These are phyloP conservation scores for Lacanobia oleracea DNA, from an alignment of 2,888 invertebrate genomes.

Conservation along the genomic window DNA sequence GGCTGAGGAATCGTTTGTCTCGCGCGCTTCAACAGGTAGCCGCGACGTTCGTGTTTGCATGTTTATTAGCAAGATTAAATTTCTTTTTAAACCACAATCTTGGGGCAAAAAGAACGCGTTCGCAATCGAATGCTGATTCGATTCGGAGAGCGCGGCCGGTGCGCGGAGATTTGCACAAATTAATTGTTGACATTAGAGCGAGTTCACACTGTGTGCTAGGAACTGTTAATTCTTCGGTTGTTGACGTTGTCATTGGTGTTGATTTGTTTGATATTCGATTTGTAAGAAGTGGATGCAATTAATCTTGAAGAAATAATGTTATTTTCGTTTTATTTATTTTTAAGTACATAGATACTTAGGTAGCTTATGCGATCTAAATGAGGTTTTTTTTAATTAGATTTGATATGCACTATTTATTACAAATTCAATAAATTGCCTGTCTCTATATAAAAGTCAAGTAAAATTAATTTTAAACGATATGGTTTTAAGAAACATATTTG, in stretches of 20 bases:
- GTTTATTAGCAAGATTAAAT: constrained; percentile 90
- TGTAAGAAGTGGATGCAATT: constrained; percentile 19
- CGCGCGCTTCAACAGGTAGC: constrained; percentile 90
- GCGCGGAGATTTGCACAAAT: constrained; percentile 64
- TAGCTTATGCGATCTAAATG: too few species aligned
- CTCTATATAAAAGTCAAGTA: too few species aligned
- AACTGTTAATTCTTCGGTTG: constrained; percentile 19
- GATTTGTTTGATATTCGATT: constrained; percentile 39
- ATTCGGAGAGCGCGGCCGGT: constrained; percentile 71
- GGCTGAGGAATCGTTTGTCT: constrained; percentile 83
- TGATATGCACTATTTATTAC: too few species aligned
- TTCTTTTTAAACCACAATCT: constrained; percentile 87
- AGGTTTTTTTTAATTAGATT: too few species aligned
- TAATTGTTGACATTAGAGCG: constrained; percentile 65
- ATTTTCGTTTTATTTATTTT: neutral
- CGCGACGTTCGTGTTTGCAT: constrained; percentile 88
- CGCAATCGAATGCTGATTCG: constrained; percentile 80
- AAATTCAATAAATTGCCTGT: too few species aligned
- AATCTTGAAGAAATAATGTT: neutral
- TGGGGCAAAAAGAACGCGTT: constrained; percentile 78
- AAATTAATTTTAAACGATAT: too few species aligned
- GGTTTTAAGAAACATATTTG: too few species aligned
- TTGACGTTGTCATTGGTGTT: constrained; percentile 25
- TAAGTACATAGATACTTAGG: too few species aligned
- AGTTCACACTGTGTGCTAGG: constrained; percentile 37